Conservation (phyloP, 2,797 vertebrate genomes). For the Lycodopsis pacificus region DNA sequence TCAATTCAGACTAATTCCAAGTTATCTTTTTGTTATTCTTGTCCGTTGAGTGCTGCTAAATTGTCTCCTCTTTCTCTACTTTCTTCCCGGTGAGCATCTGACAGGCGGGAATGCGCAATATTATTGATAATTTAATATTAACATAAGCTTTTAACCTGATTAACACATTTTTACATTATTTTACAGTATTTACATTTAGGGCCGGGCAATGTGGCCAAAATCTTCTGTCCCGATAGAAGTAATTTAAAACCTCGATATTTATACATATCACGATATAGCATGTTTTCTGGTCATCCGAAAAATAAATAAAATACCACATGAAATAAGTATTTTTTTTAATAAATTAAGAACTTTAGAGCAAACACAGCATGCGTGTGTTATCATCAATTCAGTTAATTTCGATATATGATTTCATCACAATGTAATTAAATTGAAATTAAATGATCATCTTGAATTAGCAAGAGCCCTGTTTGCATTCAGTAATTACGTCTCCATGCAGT, state of each 20-base stretch:
- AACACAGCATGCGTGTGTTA: no score
- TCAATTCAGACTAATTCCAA: constrained; percentile 14
- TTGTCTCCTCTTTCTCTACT: neutral
- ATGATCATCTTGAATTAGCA: no score
- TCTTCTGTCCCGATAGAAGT: no score
- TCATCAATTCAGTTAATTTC: no score
- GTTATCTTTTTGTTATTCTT: neutral
- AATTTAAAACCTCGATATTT: neutral
- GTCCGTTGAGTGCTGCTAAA: neutral
- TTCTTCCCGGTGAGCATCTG: neutral
- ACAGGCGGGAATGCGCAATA: neutral
- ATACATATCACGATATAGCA: neutral
- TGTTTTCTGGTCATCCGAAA: no score
- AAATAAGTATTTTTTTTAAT: no score
- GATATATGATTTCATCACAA: no score
- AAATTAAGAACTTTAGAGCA: no score
- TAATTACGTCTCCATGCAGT: neutral
- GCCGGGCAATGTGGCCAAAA: no score
- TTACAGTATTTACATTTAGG: neutral
- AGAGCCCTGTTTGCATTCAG: neutral
- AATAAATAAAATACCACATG: no score
- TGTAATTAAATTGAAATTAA: no score
- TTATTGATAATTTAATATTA: neutral
- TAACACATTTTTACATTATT: neutral
- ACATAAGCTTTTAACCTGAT: neutral